Evolutionary conservation across 2,113 vertebrate genomes (phyloP).

Genomic region (Notarius lentiginosus): DNA sequence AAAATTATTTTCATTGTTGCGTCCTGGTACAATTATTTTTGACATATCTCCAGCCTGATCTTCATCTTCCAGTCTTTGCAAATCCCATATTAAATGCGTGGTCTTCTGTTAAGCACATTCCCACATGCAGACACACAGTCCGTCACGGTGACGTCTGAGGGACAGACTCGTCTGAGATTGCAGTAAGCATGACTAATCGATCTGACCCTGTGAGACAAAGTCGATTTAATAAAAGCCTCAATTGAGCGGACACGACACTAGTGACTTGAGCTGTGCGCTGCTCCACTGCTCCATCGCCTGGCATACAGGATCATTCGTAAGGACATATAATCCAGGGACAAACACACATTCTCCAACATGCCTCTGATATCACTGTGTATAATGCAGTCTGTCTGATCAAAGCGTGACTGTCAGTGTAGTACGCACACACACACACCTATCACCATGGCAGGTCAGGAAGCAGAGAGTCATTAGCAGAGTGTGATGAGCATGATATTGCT

Average conservation of each 20-base stretch:
- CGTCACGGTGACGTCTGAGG: slow-evolving; percentile 26
- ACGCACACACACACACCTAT: slow-evolving; percentile 22
- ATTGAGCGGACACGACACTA: slow-evolving; percentile 49
- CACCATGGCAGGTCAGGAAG: slow-evolving; percentile 21
- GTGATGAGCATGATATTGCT: slow-evolving; percentile 28
- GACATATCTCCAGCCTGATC: background rate
- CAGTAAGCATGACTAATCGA: slow-evolving; percentile 46
- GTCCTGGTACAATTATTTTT: slow-evolving; percentile 5
- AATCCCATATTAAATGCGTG: background rate
- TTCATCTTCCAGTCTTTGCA: background rate
- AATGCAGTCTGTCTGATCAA: slow-evolving; percentile 38
- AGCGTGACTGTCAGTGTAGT: background rate
- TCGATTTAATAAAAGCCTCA: slow-evolving; percentile 55
- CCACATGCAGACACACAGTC: slow-evolving; percentile 45
- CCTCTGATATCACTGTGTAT: slow-evolving; percentile 31
- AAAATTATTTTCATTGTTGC: background rate
- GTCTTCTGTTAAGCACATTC: slow-evolving; percentile 31
- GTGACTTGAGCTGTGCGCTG: background rate
- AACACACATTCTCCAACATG: slow-evolving; percentile 39
- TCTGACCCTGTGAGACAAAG: slow-evolving; percentile 54
- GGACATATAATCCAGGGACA: slow-evolving; percentile 48
- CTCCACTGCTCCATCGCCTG: slow-evolving; percentile 10
- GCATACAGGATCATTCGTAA: slow-evolving; percentile 49
- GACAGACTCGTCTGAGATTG: slow-evolving; percentile 31
- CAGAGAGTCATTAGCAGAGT: slow-evolving; percentile 32